Percentiles rank a stretch among this genome's conserved stretches.
phyloP scores from a whole-genome alignment of 2,113 vertebrate species.

The Pterocles orientalis region DNA sequence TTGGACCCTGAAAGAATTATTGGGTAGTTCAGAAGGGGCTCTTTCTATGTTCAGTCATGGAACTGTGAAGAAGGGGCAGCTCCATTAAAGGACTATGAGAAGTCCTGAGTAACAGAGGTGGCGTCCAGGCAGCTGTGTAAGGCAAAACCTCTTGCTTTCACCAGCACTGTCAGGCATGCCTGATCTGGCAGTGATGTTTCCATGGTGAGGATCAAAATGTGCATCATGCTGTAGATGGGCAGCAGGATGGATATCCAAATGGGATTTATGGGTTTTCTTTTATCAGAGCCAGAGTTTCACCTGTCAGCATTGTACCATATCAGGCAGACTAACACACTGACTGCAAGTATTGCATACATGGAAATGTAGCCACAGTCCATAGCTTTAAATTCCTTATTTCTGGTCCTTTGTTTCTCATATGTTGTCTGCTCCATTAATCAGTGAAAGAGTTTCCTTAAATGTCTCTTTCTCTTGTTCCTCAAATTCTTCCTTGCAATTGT shows the following conservation, averaged over 20 bases:
- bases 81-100: background rate
- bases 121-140: background rate
- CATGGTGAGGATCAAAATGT: background rate
- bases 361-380: background rate
- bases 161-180: fast-evolving
- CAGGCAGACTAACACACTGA: background rate
- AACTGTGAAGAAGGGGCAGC: background rate
- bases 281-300: background rate
- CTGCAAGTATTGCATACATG: background rate
- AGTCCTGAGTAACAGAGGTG: background rate
- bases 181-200: background rate
- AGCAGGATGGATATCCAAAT: background rate
- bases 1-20: background rate
- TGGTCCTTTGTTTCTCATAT: background rate
- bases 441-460: background rate
- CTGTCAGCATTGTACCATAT: background rate
- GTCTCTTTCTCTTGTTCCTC: background rate
- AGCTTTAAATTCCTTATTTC: background rate
- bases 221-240: background rate
- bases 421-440: background rate
- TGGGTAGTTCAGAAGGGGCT: background rate
- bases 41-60: background rate
- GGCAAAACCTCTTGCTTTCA: background rate
- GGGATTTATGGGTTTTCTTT: background rate
- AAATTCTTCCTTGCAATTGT: background rate